Evolutionary conservation across 23 tunicate genomes (phyloP).

Genomic region (Botrylloides violaceus): DNA sequence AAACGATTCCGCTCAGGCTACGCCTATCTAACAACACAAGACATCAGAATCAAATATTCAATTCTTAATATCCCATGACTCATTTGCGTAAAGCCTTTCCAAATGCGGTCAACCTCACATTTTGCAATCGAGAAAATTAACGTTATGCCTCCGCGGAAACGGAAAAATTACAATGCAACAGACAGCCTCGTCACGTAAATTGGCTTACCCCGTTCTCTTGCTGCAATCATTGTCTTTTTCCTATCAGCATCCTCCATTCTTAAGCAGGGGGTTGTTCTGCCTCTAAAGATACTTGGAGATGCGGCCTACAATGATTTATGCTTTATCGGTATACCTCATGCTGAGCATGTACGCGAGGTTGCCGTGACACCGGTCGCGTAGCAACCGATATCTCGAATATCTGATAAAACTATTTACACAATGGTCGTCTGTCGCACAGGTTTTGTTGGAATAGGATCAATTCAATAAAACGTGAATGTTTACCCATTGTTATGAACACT

Average conservation of each 20-base stretch:
- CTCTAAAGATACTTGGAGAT: too few species aligned
- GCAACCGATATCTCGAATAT: constrained; percentile 14
- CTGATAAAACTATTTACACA: not conserved
- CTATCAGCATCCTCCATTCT: constrained; percentile 38
- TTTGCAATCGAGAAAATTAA: too few species aligned
- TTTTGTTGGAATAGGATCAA: not conserved
- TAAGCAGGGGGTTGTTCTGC: too few species aligned
- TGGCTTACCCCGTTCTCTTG: constrained; percentile 80
- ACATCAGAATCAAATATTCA: too few species aligned
- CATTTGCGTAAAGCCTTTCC: too few species aligned
- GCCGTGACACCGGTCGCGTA: constrained; percentile 23
- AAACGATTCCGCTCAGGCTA: too few species aligned
- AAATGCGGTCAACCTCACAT: too few species aligned
- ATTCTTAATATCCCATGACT: too few species aligned
- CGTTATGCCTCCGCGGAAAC: too few species aligned
- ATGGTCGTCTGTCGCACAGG: not conserved
- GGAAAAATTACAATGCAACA: too few species aligned
- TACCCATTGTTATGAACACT: not conserved
- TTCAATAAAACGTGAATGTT: not conserved
- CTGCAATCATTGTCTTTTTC: constrained; percentile 82
- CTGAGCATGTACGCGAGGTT: constrained; percentile 3
- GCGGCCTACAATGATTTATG: not conserved
- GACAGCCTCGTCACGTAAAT: too few species aligned
- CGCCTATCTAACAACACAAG: too few species aligned
- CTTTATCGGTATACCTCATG: not conserved